Evolutionary conservation across 1,140 invertebrate species (phyloP), one percentile per base, ranked within the genome.

Genomic region (Aphis craccivora): DNA sequence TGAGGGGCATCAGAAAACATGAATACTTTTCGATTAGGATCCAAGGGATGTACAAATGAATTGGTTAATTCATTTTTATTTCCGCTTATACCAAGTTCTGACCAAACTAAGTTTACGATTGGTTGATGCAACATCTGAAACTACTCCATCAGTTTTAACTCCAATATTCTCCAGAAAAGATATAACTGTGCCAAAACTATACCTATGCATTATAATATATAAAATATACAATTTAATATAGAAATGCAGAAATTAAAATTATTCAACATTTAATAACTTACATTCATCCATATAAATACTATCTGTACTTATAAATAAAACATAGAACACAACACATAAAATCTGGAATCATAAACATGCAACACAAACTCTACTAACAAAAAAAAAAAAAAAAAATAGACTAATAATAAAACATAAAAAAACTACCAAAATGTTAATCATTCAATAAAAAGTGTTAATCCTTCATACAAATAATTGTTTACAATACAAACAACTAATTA

Each of bases 151-250:
- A 67, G n/a, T 67, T 67, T 67, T 67, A 67, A 30, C 60, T 30
- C 60, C 60, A 67, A 8, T 30, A 30, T 67, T 67, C 25, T 67
- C 60, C 25, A 30, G 60, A 4, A 67, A 5, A 30, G 30, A 81
- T 20, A 81, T 81, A 35, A 81, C 18, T 81, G 76, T 81, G 76
- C 76, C 76, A 81, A n/a, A 81, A 81, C 76, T 35, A 81, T 35
- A 18, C 76, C 76, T 81, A 67, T 67, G n/a, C n/a, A 30, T 67
- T 67, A 67, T 67, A 30, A 67, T n/a, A n/a, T 67, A 67, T n/a
- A 67, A 67, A 67, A 67, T 67, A 67, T 67, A 55, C 53, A 67
- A 67, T 67, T 55, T 67, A 67, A 67, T 67, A 67, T 67, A 55
- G 53, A 76, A 76, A n/a, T 76, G 67, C n/a, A 76, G 67, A 14